Percentiles rank a stretch among this genome's conserved stretches.
Evolutionary conservation across 2,888 invertebrate species (phyloP).

Genomic region (Watsonalla cultraria): DNA sequence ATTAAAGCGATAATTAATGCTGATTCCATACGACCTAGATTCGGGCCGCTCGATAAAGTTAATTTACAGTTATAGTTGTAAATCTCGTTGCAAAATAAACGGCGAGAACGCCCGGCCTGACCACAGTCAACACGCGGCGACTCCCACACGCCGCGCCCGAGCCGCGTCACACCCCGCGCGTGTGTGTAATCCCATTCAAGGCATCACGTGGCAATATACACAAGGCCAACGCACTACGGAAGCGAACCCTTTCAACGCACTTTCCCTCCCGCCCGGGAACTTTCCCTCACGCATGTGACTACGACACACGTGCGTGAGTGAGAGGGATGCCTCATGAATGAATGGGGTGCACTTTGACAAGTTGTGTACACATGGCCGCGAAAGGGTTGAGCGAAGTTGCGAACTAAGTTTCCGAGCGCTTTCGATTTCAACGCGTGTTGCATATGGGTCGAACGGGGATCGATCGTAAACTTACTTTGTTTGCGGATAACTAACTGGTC

Average conservation of each 20-base stretch:
- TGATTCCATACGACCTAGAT: slow-evolving; percentile 79
- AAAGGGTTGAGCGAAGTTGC: slow-evolving; percentile 66
- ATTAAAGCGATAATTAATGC: slow-evolving; percentile 78
- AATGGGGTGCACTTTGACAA: slow-evolving; percentile 65
- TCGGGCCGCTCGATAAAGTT: slow-evolving; percentile 73
- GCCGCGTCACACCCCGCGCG: slow-evolving; percentile 8
- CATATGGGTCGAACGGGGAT: slow-evolving; percentile 65
- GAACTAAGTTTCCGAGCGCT: slow-evolving; percentile 57
- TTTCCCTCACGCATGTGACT: slow-evolving; percentile 53
- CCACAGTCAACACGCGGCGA: slow-evolving; percentile 66
- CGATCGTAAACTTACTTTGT: slow-evolving; percentile 55
- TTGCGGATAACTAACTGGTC: slow-evolving; percentile 40
- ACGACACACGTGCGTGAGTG: slow-evolving; percentile 63
- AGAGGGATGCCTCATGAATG: slow-evolving; percentile 63
- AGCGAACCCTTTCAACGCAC: slow-evolving; percentile 18
- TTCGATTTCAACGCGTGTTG: slow-evolving; percentile 70
- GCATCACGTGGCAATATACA: slow-evolving; percentile 50
- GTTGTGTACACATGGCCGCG: slow-evolving; percentile 61
- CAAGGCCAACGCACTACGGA: slow-evolving; percentile 33
- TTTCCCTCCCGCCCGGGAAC: slow-evolving; percentile 32
- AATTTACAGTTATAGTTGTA: slow-evolving; percentile 78
- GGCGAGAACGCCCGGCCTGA: slow-evolving; percentile 67
- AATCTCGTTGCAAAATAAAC: slow-evolving; percentile 76
- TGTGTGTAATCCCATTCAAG: slow-evolving; percentile 31
- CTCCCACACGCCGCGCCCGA: slow-evolving; percentile 51